These are phyloP conservation scores for Acanthosepion lycidas DNA, from an alignment of 2,888 invertebrate genomes.

Conservation along the genomic window DNA sequence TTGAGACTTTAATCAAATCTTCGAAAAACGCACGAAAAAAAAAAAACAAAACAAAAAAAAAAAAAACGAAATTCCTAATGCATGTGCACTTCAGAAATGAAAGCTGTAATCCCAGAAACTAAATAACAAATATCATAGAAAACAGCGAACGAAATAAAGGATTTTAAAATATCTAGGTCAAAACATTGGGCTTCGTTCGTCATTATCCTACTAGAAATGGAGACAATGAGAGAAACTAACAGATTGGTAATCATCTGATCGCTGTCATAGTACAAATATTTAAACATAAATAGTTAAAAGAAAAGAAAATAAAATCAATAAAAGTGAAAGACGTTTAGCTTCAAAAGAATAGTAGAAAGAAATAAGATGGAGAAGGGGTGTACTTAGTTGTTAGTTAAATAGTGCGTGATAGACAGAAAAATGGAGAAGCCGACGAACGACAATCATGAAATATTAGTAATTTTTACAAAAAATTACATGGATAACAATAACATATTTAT, in stretches of 20 bases:
- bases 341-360: slow-evolving; percentile 4
- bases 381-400: slow-evolving; percentile 10
- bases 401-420: slow-evolving; percentile 33
- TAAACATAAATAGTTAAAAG: neutral
- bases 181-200: slow-evolving; percentile 36
- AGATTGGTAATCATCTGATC: neutral
- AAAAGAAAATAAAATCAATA: neutral
- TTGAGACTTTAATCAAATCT: too few relatives aligned
- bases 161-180: slow-evolving; percentile 42
- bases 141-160: slow-evolving; percentile 43
- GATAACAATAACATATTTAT: neutral
- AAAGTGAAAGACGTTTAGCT: neutral
- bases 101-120: neutral
- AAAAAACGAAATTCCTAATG: neutral
- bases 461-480: neutral
- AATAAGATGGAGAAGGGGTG: slow-evolving; percentile 16
- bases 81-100: neutral
- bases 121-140: neutral
- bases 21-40: too few relatives aligned
- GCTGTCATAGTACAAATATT: neutral
- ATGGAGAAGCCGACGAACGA: slow-evolving; percentile 24
- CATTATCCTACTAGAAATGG: neutral
- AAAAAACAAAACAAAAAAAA: too few relatives aligned
- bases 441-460: neutral
- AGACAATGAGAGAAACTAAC: neutral